These are phyloP conservation scores for Mactra quadrangularis DNA, from an alignment of 1,140 invertebrate species.

Conservation along the genomic window DNA sequence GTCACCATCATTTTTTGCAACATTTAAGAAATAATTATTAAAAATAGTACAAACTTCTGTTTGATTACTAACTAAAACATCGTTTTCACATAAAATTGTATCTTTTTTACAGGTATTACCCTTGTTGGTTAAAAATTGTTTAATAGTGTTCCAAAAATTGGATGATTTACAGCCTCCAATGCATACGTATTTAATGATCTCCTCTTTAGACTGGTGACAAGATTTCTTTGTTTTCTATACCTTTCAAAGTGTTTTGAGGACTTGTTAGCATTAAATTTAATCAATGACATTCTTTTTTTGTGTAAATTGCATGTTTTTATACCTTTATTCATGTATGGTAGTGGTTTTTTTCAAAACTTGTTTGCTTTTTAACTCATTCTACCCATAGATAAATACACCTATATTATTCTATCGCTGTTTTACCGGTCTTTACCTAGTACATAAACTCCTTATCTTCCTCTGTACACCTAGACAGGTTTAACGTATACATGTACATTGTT, in stretches of 20 bases:
- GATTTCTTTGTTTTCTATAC: background rate
- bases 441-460: no score
- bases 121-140: constrained; percentile 13
- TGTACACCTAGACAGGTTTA: no score
- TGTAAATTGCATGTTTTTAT: background rate
- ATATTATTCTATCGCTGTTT: no score
- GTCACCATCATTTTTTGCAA: background rate
- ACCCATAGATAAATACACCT: no score
- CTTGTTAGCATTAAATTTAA: background rate
- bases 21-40: background rate
- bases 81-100: constrained; percentile 12
- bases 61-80: background rate
- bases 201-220: background rate
- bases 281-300: no score
- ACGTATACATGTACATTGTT: no score
- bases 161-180: background rate
- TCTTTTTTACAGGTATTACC: background rate
- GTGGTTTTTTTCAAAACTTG: background rate
- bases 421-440: no score
- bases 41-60: background rate
- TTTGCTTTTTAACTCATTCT: background rate
- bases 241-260: background rate
- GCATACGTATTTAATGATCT: background rate
- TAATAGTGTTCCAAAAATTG: constrained; percentile 1
- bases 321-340: background rate